Evolutionary conservation across 2,113 vertebrate genomes (phyloP).

Genomic region (Sakesphorus luctuosus): DNA sequence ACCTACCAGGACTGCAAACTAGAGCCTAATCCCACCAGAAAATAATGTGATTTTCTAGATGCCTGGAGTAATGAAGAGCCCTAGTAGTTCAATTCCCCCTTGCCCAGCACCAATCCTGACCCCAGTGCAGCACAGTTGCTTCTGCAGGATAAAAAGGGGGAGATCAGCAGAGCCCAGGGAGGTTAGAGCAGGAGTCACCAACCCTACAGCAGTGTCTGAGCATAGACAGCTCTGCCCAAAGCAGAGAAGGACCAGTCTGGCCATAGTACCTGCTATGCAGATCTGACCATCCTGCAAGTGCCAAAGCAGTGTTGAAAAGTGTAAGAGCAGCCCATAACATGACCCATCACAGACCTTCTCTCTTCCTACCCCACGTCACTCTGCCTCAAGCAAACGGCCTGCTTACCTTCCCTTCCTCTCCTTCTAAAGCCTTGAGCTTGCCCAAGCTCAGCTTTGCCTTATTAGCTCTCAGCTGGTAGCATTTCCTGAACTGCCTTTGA

Average conservation of each 20-base stretch:
- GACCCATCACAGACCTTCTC: background rate
- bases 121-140: background rate
- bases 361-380: background rate
- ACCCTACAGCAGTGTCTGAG: background rate
- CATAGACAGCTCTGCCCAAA: background rate
- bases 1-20: background rate
- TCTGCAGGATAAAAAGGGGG: background rate
- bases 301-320: background rate
- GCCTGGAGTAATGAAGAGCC: background rate
- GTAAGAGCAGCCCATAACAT: background rate
- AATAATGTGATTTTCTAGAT: background rate
- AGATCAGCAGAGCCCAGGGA: background rate
- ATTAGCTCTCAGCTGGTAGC: background rate
- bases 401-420: background rate
- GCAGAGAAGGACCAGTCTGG: background rate
- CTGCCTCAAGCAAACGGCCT: too few relatives aligned
- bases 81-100: rapidly evolving
- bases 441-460: background rate
- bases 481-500: conserved; percentile 31
- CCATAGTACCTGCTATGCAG: rapidly evolving
- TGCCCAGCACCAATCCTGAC: background rate
- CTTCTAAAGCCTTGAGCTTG: background rate
- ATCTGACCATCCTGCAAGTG: background rate
- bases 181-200: background rate
- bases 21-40: background rate